These are phyloP conservation scores for Linnaemya vulpina DNA, from an alignment of 2,888 invertebrate species.

Conservation along the genomic window DNA sequence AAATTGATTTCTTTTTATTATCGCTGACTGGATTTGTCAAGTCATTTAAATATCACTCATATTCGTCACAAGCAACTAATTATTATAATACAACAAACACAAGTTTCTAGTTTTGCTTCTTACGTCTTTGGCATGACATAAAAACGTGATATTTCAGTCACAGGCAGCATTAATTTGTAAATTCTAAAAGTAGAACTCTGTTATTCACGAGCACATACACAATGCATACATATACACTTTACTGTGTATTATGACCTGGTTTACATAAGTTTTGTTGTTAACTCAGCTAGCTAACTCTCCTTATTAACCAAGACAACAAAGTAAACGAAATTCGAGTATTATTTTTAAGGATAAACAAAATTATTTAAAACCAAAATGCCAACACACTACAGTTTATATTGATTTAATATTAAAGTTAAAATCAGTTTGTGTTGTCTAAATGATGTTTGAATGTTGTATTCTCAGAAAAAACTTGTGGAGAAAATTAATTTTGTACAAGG, in stretches of 20 bases:
- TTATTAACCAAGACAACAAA: slow-evolving; percentile 43
- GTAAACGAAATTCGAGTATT: slow-evolving; percentile 4
- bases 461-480: too few species aligned
- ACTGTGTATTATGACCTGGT: slow-evolving; percentile 51
- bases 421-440: too few species aligned
- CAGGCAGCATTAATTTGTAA: slow-evolving; percentile 33
- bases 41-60: not conserved
- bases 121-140: slow-evolving; percentile 8
- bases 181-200: slow-evolving; percentile 19
- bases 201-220: not conserved
- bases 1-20: too few species aligned
- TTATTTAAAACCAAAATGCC: not conserved
- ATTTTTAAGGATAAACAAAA: not conserved
- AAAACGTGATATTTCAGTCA: slow-evolving; percentile 45
- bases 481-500: too few species aligned
- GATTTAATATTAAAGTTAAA: not conserved
- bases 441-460: too few species aligned
- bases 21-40: too few species aligned
- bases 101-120: not conserved
- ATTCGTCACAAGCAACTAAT: not conserved
- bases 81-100: not conserved
- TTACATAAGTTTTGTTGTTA: slow-evolving; percentile 45
- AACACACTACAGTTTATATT: not conserved
- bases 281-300: not conserved
- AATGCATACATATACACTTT: not conserved